Evolutionary conservation across 2,888 invertebrate genomes (phyloP).

Genomic region (Syrista parreyssii): DNA sequence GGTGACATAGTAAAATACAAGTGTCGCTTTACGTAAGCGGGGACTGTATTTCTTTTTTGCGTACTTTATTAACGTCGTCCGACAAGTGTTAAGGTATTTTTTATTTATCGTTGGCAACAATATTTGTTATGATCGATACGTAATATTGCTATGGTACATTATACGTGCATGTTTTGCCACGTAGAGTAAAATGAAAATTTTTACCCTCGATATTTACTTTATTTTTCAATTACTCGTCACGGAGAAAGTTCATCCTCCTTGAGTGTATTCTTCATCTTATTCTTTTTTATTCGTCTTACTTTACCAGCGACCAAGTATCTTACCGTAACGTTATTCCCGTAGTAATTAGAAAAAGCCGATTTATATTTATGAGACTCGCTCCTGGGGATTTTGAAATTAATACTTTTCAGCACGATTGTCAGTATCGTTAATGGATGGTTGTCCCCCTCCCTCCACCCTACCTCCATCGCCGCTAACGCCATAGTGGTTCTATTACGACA

Average conservation of each 20-base stretch:
- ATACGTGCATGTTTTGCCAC: too few species aligned
- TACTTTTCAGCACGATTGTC: slow-evolving; percentile 11
- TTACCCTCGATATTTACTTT: slow-evolving; percentile 1
- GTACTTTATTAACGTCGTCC: too few species aligned
- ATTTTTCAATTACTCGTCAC: slow-evolving; percentile 31
- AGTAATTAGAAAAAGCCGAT: slow-evolving; percentile 58
- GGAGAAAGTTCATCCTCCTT: background rate
- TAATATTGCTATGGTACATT: background rate
- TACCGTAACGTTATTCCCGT: slow-evolving; percentile 24
- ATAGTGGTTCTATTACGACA: too few species aligned
- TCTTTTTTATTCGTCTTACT: background rate
- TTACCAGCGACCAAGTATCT: too few species aligned
- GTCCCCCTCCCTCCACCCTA: too few species aligned
- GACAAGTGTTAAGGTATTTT: background rate
- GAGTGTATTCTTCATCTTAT: slow-evolving; percentile 1
- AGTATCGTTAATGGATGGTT: background rate
- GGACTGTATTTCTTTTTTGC: too few species aligned
- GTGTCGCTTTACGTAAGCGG: background rate
- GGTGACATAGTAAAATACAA: slow-evolving; percentile 28
- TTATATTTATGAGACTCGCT: slow-evolving; percentile 59
- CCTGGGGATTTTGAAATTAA: slow-evolving; percentile 20
- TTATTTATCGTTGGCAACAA: background rate
- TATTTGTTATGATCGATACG: background rate
- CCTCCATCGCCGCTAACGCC: too few species aligned
- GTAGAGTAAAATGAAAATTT: too few species aligned